A percentile compares a stretch with the other conserved stretches of the same genome.
These are phyloP conservation scores for Furnarius figulus DNA, from an alignment of 2,113 vertebrate species.

Conservation along the genomic window DNA sequence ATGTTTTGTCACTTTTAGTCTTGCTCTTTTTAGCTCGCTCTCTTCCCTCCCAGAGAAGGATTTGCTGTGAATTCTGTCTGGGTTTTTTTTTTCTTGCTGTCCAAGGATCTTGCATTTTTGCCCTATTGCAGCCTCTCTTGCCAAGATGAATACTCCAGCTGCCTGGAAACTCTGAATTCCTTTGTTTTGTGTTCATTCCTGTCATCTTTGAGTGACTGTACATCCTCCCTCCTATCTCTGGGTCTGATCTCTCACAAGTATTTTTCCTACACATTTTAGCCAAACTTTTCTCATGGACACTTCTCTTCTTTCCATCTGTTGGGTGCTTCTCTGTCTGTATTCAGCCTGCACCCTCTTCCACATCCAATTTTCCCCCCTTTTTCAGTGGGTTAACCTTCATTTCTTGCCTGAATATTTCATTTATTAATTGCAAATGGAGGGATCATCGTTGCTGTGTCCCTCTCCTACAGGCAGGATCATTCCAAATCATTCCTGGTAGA, in stretches of 20 bases:
- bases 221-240: constrained; percentile 3
- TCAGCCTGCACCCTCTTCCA: background rate
- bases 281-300: background rate
- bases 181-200: constrained; percentile 46
- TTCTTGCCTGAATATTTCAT: background rate
- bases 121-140: background rate
- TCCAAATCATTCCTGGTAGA: background rate
- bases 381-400: background rate
- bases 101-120: constrained; percentile 37
- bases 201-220: background rate
- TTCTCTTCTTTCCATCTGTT: background rate
- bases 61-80: background rate
- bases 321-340: background rate
- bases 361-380: fast-evolving
- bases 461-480: background rate
- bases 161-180: constrained; percentile 61
- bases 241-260: background rate
- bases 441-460: background rate
- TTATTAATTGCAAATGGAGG: background rate
- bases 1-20: background rate
- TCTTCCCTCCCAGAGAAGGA: background rate
- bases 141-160: constrained; percentile 59
- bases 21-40: background rate
- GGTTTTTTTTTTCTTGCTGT: background rate
- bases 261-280: background rate